Conservation (phyloP, 2,888 invertebrate species). For the Eupelmus urozonus region DNA sequence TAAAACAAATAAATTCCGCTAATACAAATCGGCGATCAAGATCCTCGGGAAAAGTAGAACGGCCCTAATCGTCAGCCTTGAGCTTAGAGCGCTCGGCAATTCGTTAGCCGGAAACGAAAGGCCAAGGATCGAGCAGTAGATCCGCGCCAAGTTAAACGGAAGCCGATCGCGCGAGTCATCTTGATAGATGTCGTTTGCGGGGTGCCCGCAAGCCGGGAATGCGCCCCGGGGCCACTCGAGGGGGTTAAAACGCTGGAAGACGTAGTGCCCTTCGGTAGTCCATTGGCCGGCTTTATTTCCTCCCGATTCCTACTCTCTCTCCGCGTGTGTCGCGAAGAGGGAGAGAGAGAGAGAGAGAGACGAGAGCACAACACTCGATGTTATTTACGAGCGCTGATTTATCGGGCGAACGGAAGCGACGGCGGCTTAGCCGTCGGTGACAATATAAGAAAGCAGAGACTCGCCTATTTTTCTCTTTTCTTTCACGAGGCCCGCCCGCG, state of each 20-base stretch:
- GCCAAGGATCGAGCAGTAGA: slow-evolving; percentile 38
- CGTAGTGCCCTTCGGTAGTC: slow-evolving; percentile 68
- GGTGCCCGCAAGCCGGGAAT: not conserved
- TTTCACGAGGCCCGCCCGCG: slow-evolving; percentile 37
- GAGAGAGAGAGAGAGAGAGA: slow-evolving; percentile 62
- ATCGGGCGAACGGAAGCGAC: slow-evolving; percentile 74
- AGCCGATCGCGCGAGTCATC: slow-evolving; percentile 62
- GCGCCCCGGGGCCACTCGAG: slow-evolving; percentile 52
- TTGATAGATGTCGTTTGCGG: slow-evolving; percentile 61
- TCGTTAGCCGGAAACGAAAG: slow-evolving; percentile 9
- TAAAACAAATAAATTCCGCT: too few species aligned
- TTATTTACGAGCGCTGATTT: slow-evolving; percentile 76
- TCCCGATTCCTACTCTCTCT: too few species aligned
- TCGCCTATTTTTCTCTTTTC: slow-evolving; percentile 59
- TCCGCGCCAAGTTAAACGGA: slow-evolving; percentile 55
- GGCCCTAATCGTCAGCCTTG: not conserved
- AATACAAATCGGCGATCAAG: not conserved
- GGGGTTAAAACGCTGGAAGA: slow-evolving; percentile 68
- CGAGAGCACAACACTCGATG: slow-evolving; percentile 68
- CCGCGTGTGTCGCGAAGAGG: not conserved
- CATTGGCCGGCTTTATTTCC: slow-evolving; percentile 74
- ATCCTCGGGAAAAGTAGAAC: not conserved
- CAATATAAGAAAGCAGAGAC: slow-evolving; percentile 68
- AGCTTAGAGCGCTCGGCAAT: not conserved
- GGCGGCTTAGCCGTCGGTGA: slow-evolving; percentile 62